phyloP scores from a whole-genome alignment of 2,888 invertebrate species.

The Tetragonisca angustula region DNA sequence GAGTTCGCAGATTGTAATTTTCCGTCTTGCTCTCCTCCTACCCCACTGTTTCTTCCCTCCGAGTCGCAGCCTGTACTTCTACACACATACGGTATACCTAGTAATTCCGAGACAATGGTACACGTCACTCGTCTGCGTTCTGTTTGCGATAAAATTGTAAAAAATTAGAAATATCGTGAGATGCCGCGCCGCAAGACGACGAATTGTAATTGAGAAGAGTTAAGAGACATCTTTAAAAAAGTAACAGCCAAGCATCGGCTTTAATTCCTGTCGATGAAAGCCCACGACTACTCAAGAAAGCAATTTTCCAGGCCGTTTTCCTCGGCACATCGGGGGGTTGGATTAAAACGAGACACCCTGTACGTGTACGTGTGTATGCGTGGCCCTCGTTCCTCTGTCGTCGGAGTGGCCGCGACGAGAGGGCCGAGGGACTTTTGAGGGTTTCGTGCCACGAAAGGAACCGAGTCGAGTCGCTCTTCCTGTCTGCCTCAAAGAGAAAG shows the following conservation, averaged over 20 bases:
- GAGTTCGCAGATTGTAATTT: slow-evolving; percentile 73
- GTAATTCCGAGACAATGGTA: neutral
- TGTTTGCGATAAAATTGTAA: neutral
- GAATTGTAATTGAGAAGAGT: neutral
- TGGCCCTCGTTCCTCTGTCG: slow-evolving; percentile 38
- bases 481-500: slow-evolving; percentile 46
- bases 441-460: slow-evolving; percentile 55
- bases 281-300: slow-evolving; percentile 1
- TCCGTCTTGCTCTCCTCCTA: slow-evolving; percentile 49
- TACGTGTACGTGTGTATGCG: slow-evolving; percentile 11
- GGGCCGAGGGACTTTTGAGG: slow-evolving; percentile 59
- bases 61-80: neutral
- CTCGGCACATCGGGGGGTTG: neutral
- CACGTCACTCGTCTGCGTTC: neutral
- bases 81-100: slow-evolving; percentile 22
- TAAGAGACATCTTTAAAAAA: neutral
- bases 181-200: neutral
- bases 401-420: slow-evolving; percentile 56
- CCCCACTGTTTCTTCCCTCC: neutral
- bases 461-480: slow-evolving; percentile 51
- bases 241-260: neutral
- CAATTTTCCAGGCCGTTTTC: slow-evolving; percentile 24
- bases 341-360: slow-evolving; percentile 40
- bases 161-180: neutral
- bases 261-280: neutral